Evolutionary conservation across 2,797 vertebrate genomes (phyloP).

Genomic region (Leucoraja ocellata): DNA sequence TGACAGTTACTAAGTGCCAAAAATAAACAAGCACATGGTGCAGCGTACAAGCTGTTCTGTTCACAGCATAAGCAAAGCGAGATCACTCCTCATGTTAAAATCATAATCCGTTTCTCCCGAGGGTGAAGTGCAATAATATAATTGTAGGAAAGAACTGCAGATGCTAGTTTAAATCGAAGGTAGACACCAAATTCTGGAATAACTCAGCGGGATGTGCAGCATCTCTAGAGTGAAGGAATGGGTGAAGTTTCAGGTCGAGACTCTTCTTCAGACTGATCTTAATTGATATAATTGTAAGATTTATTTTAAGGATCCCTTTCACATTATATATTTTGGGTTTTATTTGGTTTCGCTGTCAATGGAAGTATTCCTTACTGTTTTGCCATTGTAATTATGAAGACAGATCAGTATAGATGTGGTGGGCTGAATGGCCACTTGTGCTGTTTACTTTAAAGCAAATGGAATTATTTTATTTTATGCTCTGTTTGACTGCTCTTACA

Average conservation of each 20-base stretch:
- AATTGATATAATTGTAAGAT: background rate
- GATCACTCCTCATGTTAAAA: background rate
- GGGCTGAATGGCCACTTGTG: no score
- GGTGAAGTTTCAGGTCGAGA: no score
- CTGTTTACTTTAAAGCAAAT: no score
- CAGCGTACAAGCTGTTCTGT: background rate
- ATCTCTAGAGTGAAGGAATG: no score
- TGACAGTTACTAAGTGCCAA: background rate
- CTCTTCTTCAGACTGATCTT: no score
- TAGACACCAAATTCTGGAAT: no score
- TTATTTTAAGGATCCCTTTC: background rate
- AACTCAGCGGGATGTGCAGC: no score
- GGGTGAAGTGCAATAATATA: background rate
- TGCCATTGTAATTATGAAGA: background rate
- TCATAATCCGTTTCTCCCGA: background rate
- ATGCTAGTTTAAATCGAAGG: no score
- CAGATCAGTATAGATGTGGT: background rate
- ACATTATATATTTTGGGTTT: background rate
- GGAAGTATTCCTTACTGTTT: background rate
- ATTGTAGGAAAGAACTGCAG: no score
- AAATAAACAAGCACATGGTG: background rate
- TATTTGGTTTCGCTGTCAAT: background rate
- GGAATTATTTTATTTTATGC: background rate
- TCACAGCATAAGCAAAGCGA: background rate
- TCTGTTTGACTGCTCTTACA: background rate